A percentile compares a stretch with the other conserved stretches of the same genome.
Evolutionary conservation across 2,113 vertebrate species (phyloP).

Genomic region (Cacatua alba): DNA sequence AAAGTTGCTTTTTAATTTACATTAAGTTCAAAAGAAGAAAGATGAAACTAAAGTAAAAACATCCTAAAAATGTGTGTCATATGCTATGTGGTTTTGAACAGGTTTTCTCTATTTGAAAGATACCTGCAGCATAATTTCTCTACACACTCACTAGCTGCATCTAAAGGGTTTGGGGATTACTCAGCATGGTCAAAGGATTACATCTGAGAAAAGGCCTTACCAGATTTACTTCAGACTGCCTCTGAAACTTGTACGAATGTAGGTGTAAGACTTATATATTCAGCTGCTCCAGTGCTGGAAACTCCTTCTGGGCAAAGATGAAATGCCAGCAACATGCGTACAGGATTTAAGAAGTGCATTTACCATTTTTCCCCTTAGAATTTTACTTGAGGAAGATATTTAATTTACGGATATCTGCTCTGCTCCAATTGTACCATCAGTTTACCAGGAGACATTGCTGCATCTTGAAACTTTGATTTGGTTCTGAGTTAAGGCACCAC

Average conservation of each 20-base stretch:
- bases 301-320: not conserved
- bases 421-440: not conserved
- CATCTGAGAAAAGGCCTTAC: not conserved
- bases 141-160: not conserved
- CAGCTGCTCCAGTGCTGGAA: not conserved
- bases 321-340: not conserved
- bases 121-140: not conserved
- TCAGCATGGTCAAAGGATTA: not conserved
- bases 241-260: not conserved
- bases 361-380: not conserved
- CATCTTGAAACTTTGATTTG: not conserved
- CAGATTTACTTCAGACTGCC: not conserved
- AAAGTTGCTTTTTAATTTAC: not conserved
- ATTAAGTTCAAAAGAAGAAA: not conserved
- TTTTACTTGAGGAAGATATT: not conserved
- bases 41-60: not conserved
- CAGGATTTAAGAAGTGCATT: not conserved
- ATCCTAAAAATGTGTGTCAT: not conserved
- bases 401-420: not conserved
- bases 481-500: not conserved
- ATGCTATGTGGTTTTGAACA: not conserved
- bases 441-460: not conserved
- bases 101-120: slow-evolving; percentile 15
- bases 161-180: not conserved
- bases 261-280: not conserved